Base-by-base conservation (phyloP, 2,113 vertebrate genomes). In the Ictalurus furcatus region DNA sequence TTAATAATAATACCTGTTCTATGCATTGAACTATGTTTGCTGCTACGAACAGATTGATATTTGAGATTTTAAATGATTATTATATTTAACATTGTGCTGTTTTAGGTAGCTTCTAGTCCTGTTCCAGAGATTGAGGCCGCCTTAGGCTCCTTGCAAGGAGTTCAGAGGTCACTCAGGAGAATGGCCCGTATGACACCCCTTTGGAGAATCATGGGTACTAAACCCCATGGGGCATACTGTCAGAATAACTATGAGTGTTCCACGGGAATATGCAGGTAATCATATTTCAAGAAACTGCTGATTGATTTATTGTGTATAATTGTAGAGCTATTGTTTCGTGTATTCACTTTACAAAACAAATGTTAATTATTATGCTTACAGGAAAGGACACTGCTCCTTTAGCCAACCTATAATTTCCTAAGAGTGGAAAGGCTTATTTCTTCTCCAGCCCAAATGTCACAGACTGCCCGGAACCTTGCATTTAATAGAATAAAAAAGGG, bases 141-240 rank as follows among this genome's bases (percentile, higher is more conserved):
- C 86, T 83, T 88, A 65, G 16, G 65, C 34, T 85, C 90, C 0
- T 91, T 87, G 21, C 90, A 61, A 59, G 82, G 34, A 3, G 80
- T 9, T n/a, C 48, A 86, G 89, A 65, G 11, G 87, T 0, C 34
- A 0, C 91, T 89, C 85, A 92, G 87, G 76, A 91, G 96, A 74
- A 86, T 40, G 0, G 93, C 94, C 8, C 94, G 96, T 19, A 96
- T 95, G 95, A 95, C 94, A 0, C 95, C 96, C 0, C 93, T 96
- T 90, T 96, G 96, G 96, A 94, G 96, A 88, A 94, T 94, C 91
- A 92, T 96, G 93, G 96, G 93, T 88, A 96, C 93, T 28, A 96
- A 96, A 92, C 96, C 96, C 0, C 91, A 89, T 0, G 94, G 95
- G 0, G 96, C 96, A 2, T 96, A 95, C 91, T 96, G 96, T 90